Base-by-base conservation (phyloP, 2,113 vertebrate genomes). In the Myocastor coypus region DNA sequence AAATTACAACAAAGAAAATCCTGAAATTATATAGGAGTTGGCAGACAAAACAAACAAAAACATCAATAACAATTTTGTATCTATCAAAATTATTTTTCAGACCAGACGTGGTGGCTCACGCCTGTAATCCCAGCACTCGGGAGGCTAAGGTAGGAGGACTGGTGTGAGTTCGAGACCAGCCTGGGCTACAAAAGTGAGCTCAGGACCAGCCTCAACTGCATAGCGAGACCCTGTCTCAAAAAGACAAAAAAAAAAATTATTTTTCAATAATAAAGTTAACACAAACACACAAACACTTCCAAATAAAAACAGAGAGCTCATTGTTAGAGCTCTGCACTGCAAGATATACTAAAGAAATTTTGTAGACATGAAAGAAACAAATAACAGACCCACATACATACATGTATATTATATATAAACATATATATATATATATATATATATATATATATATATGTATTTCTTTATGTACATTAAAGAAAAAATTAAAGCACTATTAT, bases 201-300 rank as follows among this genome's bases (percentile, higher is more conserved):
- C n/a, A n/a, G n/a, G n/a, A n/a, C n/a, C n/a, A n/a, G n/a, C n/a
- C n/a, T n/a, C n/a, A n/a, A n/a, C n/a, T n/a, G n/a, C n/a, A n/a
- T n/a, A n/a, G n/a, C n/a, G n/a, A n/a, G n/a, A n/a, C n/a, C n/a
- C n/a, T n/a, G n/a, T n/a, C n/a, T n/a, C n/a, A n/a, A n/a, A n/a
- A n/a, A n/a, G n/a, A n/a, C n/a, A n/a, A n/a, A n/a, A n/a, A n/a
- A n/a, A n/a, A n/a, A n/a, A n/a, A n/a, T n/a, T n/a, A n/a, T 14
- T 87, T 61, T 78, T 93, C 8, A 83, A 34, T 78, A 90, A 87
- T 82, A 26, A 90, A 46, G 59, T 42, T 37, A 89, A 92, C 64
- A 89, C 78, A 89, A 92, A 80, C n/a, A n/a, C n/a, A n/a, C n/a
- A n/a, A n/a, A 37, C 11, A n/a, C 0, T 19, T 71, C 20, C 24